Percentiles rank a stretch among this genome's conserved stretches.
These are phyloP conservation scores for Sebastes ruberrimus DNA, from an alignment of 2,797 vertebrate genomes.

Conservation along the genomic window DNA sequence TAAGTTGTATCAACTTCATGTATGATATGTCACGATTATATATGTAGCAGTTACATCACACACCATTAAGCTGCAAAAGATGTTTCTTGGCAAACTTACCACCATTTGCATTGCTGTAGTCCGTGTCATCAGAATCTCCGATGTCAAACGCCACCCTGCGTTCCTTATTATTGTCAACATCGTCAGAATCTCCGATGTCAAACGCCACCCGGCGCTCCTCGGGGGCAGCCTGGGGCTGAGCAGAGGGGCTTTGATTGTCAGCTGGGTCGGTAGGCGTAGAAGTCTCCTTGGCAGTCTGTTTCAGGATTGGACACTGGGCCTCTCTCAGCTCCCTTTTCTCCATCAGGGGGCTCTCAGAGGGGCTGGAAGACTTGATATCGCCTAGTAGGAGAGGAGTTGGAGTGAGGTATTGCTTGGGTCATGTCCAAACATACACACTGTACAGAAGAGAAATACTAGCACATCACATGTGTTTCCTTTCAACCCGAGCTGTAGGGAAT, in stretches of 20 bases:
- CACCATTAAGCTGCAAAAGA: background rate
- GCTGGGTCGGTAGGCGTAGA: conserved; percentile 26
- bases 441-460: conserved; percentile 31
- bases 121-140: conserved; percentile 86
- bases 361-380: conserved; percentile 90
- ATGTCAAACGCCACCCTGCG: conserved; percentile 90
- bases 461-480: conserved; percentile 15
- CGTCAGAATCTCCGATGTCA: conserved; percentile 89
- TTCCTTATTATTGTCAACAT: conserved; percentile 85
- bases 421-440: conserved; percentile 36
- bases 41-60: background rate
- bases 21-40: no score
- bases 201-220: conserved; percentile 91
- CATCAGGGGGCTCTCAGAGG: conserved; percentile 96
- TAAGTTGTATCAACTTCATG: background rate
- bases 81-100: conserved; percentile 41
- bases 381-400: conserved; percentile 75
- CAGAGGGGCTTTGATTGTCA: conserved; percentile 37
- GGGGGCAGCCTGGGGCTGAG: conserved; percentile 24
- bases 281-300: conserved; percentile 85
- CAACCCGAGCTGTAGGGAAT: background rate
- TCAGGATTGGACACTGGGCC: conserved; percentile 82
- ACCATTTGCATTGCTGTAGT: conserved; percentile 57
- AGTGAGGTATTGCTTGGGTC: conserved; percentile 22
- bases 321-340: conserved; percentile 83